Conservation (phyloP, 92 coral and sea anemone genomes). For the Virgularia gustaviana region DNA sequence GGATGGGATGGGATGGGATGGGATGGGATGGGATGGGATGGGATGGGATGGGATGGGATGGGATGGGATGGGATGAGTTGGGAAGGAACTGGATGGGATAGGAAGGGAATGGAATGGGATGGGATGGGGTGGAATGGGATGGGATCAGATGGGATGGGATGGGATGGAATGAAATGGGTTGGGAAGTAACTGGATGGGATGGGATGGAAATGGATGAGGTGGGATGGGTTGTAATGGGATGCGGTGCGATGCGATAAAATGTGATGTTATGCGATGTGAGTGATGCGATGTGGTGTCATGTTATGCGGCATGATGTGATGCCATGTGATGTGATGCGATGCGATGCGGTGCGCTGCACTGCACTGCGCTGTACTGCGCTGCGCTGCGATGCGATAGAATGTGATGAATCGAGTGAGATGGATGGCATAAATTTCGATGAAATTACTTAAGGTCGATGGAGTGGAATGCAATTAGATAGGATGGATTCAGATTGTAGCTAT, state of each 20-base stretch:
- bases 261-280: background rate
- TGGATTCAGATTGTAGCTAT: too few relatives aligned
- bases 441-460: too few relatives aligned
- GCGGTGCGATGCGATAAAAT: background rate
- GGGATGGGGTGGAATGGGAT: background rate
- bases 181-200: background rate
- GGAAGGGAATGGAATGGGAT: background rate
- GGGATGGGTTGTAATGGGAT: background rate
- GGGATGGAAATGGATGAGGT: background rate
- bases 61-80: background rate
- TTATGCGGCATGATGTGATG: too few relatives aligned
- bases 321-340: too few relatives aligned
- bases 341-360: too few relatives aligned
- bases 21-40: background rate
- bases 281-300: too few relatives aligned
- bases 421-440: too few relatives aligned
- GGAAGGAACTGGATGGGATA: background rate
- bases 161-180: background rate
- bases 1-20: background rate
- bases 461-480: too few relatives aligned
- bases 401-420: too few relatives aligned
- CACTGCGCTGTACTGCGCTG: too few relatives aligned
- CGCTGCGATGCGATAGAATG: too few relatives aligned
- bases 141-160: background rate
- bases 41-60: background rate